Base-by-base conservation (phyloP, 1,140 invertebrate genomes). In the Leptinotarsa undecemlineata region DNA sequence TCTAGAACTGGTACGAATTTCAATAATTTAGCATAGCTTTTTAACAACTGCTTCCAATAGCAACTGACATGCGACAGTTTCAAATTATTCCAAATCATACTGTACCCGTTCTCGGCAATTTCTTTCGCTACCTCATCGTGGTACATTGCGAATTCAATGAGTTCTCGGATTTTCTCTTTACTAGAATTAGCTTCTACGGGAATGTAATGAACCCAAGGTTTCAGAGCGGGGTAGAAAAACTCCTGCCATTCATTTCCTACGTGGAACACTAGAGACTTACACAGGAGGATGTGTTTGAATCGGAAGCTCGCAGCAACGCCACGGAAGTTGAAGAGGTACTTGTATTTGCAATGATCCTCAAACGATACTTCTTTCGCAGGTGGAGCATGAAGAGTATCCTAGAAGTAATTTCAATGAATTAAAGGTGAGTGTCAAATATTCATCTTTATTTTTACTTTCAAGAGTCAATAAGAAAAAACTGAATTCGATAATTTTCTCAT, bases 301-400 rank as follows among this genome's bases (percentile, higher is more conserved):
- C 97, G 88, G 85, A 99, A 99, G 85, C 96, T 98, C 23, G 97
- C 97, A 17, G 97, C 96, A 0, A 99, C 97, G 21, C 97, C 97
- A 76, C 96, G 89, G 83, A 96, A 98, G 87, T 99, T 99, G 81
- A 98, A 98, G 68, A 99, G 87, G 87, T 97, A 98, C 85, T 96
- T 97, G 84, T 94, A 97, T 84, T 92, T 88, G 86, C 97, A 99
- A 85, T 99, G 97, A 61, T 95, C 90, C 87, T 98, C 96, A 75
- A 99, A 90, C 21, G 92, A 90, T 1, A 97, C 92, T 89, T 98
- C 97, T 80, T 89, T 79, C 1, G 96, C 97, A 72, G 97, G 94
- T 47, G 91, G 87, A 19, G 87, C 89, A 83, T 92, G 87, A 8
- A 98, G 87, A n/a, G 96, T 98, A 81, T 98, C 96, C 90, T 95